Evolutionary conservation across 2,113 vertebrate genomes (phyloP).

Genomic region (Ammodytes marinus): DNA sequence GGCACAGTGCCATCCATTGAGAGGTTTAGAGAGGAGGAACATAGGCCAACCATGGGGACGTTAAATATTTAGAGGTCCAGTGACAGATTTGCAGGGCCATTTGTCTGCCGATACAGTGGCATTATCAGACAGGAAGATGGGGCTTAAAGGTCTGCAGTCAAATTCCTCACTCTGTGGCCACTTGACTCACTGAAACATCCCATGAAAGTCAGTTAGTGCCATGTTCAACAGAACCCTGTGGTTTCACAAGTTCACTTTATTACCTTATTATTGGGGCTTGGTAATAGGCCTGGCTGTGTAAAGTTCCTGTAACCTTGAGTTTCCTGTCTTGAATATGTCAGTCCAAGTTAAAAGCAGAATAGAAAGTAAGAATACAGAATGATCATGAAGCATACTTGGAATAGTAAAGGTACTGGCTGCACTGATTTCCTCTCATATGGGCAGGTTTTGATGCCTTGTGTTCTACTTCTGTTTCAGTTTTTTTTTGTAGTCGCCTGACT

Average conservation of each 20-base stretch:
- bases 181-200: slow-evolving; percentile 34
- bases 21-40: slow-evolving; percentile 64
- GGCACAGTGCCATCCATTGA: slow-evolving; percentile 80
- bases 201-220: slow-evolving; percentile 14
- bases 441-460: background rate
- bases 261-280: slow-evolving; percentile 32
- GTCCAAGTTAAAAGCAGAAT: background rate
- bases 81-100: slow-evolving; percentile 72
- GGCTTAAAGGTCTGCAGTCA: slow-evolving; percentile 36
- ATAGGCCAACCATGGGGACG: slow-evolving; percentile 64
- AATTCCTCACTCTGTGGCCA: slow-evolving; percentile 10
- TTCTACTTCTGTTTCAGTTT: background rate
- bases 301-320: slow-evolving; percentile 36
- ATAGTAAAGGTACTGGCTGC: background rate
- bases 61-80: slow-evolving; percentile 78
- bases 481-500: no score
- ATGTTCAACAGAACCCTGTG: slow-evolving; percentile 10
- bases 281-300: slow-evolving; percentile 27
- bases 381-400: background rate
- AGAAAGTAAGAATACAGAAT: background rate
- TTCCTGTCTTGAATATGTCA: slow-evolving; percentile 45
- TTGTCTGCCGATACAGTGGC: slow-evolving; percentile 55
- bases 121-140: slow-evolving; percentile 34
- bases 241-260: slow-evolving; percentile 54
- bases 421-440: background rate